Base-by-base conservation (phyloP, 2,797 vertebrate genomes). In the Mus caroli region DNA sequence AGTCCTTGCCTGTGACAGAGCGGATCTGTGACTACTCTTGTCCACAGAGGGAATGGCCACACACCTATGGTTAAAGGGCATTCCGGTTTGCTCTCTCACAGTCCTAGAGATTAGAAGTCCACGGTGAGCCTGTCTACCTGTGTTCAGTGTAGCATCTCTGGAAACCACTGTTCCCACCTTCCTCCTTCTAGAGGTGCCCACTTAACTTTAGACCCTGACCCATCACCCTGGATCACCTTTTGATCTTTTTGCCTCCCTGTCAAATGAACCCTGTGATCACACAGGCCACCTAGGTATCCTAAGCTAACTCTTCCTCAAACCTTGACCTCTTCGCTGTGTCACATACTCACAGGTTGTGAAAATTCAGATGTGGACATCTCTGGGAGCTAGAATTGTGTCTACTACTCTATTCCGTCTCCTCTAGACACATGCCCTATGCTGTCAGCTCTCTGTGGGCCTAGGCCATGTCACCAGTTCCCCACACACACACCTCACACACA, bases 291-390 rank as follows among this genome's bases (percentile, higher is more conserved):
- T 14, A 11, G 8, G 4, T 3, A 14, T 43, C 10, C 37, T n/a
- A 34, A 73, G 46, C 3, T 19, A 14, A 50, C 67, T 80, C 40
- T 20, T 67, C 28, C 22, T 40, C 64, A 40, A 24, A 28, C 67
- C 20, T 67, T 31, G 37, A 28, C 62, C 62, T 64, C 62, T 31
- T 14, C 5, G 28, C 17, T 31, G 0, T 0, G 0, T 31, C 26
- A 0, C 11, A 1, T 3, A 9, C 3, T 77, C 43, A 13, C 75
- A 15, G 50, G 34, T 40, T 13, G 40, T 56, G 17, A 50, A 64
- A 19, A 17, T 20, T 6, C 12, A 40, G 9, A 62, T 0, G 0
- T 14, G 19, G n/a, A 7, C 4, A 0, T 54, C 15, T 62, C 17
- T 34, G 20, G 79, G 76, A 83, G 52, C 13, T 34, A 37, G 17